These are phyloP conservation scores for Miltochrista miniata DNA, from an alignment of 2,888 invertebrate genomes.

Conservation along the genomic window DNA sequence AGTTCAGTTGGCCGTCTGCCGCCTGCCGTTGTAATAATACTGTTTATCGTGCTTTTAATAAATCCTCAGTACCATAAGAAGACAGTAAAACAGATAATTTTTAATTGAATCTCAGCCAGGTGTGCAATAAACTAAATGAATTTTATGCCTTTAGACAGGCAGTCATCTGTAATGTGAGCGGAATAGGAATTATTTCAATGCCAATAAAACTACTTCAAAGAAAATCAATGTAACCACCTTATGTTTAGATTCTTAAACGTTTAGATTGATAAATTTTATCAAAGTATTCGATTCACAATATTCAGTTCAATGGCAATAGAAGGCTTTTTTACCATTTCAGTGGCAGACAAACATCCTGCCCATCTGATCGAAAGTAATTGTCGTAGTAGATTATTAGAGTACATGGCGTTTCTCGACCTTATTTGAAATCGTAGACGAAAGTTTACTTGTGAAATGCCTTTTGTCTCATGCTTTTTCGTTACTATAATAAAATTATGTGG, in stretches of 20 bases:
- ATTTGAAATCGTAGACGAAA: too few relatives aligned
- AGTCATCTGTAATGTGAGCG: conserved; percentile 30
- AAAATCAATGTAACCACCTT: conserved; percentile 24
- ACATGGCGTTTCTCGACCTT: too few relatives aligned
- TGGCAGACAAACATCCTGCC: too few relatives aligned
- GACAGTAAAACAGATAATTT: conserved; percentile 64
- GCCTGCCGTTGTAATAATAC: conserved; percentile 56
- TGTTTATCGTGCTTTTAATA: conserved; percentile 69
- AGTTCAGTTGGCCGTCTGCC: conserved; percentile 56
- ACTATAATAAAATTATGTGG: too few relatives aligned
- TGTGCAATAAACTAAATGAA: conserved; percentile 59
- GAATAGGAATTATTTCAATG: conserved; percentile 28
- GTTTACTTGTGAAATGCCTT: too few relatives aligned
- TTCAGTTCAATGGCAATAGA: too few relatives aligned
- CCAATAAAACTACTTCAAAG: conserved; percentile 18
- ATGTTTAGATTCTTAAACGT: conserved; percentile 25
- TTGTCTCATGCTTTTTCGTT: too few relatives aligned
- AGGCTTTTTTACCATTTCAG: too few relatives aligned
- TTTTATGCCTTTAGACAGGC: conserved; percentile 48
- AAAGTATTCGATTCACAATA: neutral
- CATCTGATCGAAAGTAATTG: too few relatives aligned
- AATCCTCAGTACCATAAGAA: conserved; percentile 52
- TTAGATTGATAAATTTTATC: conserved; percentile 5
- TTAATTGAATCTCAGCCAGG: conserved; percentile 72
- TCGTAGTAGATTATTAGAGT: too few relatives aligned